Base-by-base conservation (phyloP, 30 jellyfish, hydroid and myxozoan species). In the Hydra vulgaris region DNA sequence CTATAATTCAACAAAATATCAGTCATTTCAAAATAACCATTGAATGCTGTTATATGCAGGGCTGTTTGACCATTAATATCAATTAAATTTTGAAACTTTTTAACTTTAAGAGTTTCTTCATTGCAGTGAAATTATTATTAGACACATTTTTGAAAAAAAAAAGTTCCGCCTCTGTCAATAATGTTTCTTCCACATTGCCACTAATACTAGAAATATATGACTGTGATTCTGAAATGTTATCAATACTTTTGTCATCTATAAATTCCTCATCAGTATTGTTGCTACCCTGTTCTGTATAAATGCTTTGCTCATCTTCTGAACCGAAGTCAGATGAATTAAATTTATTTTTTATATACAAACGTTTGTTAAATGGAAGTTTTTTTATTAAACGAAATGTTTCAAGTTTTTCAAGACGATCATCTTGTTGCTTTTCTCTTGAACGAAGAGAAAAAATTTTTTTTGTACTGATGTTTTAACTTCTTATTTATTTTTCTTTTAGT, bases 1-100 rank as follows among this genome's bases (percentile, higher is more conserved):
- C 85, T 86, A 61, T 52, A 40, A 0, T 78, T 83, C 73, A 82
- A 18, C 84, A 88, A 76, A 8, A 81, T 70, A 19, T 75, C 15
- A n/a, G 76, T 82, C 56, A 83, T 78, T 5, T 75, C 87, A 18
- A 61, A 23, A 54, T 67, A 74, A 7, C 90, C 90, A 7, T 24
- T 53, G 21, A 80, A 74, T 21, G 95, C 66, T 22, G 95, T 89
- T 25, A 87, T 27, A 71, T 87, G 95, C 21, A 87, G 52, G 20
- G 95, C 90, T 17, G 74, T 71, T n/a, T 77, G 73, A 0, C 77
- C 83, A 26, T 81, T 78, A 69, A 77, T 54, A 26, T 87, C 86
- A 40, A 54, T 22, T 4, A 75, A 70, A 19, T 54, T 26, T 19
- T 27, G 23, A 25, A 25, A 75, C 19, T 75, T 26, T 21, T 54